phyloP scores from a whole-genome alignment of 1,140 invertebrate genomes.

The Conus betulinus region DNA sequence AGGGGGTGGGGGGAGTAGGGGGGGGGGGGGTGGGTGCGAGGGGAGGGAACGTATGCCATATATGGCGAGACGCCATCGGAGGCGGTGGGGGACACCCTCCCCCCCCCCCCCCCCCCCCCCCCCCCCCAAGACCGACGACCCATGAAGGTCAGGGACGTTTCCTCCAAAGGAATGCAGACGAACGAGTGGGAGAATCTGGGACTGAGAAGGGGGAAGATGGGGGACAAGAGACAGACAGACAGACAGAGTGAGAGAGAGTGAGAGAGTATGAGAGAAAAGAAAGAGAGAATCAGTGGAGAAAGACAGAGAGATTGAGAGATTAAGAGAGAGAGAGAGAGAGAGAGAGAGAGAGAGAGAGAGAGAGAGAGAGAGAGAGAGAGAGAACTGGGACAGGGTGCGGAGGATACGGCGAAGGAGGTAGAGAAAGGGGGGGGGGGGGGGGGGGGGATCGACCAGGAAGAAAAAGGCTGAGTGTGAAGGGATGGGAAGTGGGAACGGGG shows the following conservation, averaged over 20 bases:
- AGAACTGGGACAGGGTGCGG: background rate
- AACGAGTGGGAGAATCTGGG: background rate
- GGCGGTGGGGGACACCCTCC: background rate
- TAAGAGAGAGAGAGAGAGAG: no score
- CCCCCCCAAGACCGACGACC: background rate
- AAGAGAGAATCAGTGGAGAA: background rate
- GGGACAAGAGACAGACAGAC: background rate
- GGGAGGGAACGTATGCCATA: background rate
- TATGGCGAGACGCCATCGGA: background rate
- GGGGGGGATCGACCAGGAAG: background rate
- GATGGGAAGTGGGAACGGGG: background rate
- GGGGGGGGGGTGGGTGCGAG: background rate
- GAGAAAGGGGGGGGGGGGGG: background rate
- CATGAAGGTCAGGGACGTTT: background rate
- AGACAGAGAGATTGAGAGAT: background rate
- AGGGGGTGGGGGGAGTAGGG: background rate
- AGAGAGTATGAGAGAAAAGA: background rate
- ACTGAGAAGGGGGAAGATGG: background rate
- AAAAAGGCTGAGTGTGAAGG: background rate
- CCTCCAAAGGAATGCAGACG: no score
- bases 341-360: background rate
- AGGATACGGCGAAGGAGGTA: background rate
- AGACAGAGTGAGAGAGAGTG: background rate
- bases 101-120: no score
- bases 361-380: background rate